Evolutionary conservation across 2,797 vertebrate genomes (phyloP), one percentile per base, ranked within the genome.

Genomic region (Dallia pectoralis): DNA sequence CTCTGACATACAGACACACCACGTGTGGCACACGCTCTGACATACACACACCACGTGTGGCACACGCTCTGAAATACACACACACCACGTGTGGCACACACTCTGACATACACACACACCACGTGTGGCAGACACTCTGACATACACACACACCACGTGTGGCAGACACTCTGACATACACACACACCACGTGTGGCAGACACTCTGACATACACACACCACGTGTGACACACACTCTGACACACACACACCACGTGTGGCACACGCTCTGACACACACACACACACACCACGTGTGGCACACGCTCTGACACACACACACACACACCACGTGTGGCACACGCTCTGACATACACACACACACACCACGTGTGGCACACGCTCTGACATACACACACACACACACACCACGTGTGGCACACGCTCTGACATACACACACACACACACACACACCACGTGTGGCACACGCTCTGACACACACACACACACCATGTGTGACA

Each of bases 1-100:
- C n/a, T n/a, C n/a, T n/a, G n/a, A 14, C 53, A 6, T 29, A 56
- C 51, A 82, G 68, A 65, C 49, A 51, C 22, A 40, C 27, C n/a
- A 7, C 49, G n/a, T 5, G 49, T 70, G 19, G 22, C 48, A 49
- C 33, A 44, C 68, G 30, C 66, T 19, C 71, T 49, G 44, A n/a
- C 29, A 59, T 33, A 61, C n/a, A n/a, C 64, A 74, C 65, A 27
- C 22, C 48, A 44, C 9, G 14, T 47, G 18, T 48, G 30, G 49
- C 14, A 19, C 18, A 5, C 36, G 36, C 65, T n/a, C 48, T 53
- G n/a, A 73, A 29, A 53, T 53, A 3, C 29, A 16, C 70, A 36
- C 70, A 71, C 33, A 27, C n/a, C n/a, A n/a, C n/a, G n/a, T n/a
- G n/a, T n/a, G n/a, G n/a, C n/a, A n/a, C n/a, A n/a, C n/a, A n/a